phyloP scores from a whole-genome alignment of 2,113 vertebrate species.

The Tragelaphus imberbis region DNA sequence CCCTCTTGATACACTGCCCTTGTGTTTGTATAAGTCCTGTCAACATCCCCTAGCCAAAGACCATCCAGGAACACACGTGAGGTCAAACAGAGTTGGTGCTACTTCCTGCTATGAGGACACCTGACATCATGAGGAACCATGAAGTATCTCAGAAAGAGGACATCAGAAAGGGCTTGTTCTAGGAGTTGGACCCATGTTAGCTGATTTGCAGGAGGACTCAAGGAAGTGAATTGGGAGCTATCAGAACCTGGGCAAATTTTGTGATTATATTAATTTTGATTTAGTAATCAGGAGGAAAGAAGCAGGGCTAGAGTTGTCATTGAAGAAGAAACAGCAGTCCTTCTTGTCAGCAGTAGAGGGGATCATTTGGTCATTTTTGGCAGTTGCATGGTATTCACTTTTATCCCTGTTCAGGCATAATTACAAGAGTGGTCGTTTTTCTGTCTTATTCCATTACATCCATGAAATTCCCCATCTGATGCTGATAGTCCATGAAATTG shows the following conservation, averaged over 20 bases:
- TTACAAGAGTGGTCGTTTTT: not conserved
- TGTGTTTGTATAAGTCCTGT: not conserved
- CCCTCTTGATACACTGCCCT: not conserved
- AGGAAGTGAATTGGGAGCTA: not conserved
- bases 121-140: not conserved
- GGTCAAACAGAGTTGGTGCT: not conserved
- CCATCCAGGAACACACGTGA: not conserved
- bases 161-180: not conserved
- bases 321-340: not conserved
- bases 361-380: constrained; percentile 3
- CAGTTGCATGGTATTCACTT: not conserved
- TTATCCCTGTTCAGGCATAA: not conserved
- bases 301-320: not conserved
- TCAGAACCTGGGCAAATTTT: not conserved
- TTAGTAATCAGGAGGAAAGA: not conserved
- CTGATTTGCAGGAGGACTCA: not conserved
- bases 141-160: not conserved
- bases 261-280: not conserved
- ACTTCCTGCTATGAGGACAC: not conserved
- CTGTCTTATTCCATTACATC: not conserved
- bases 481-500: not conserved
- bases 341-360: constrained; percentile 13
- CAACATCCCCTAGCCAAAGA: not conserved
- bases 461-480: not conserved
- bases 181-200: not conserved